These are phyloP conservation scores for Baronia brevicornis DNA, from an alignment of 2,888 invertebrate genomes.

Conservation along the genomic window DNA sequence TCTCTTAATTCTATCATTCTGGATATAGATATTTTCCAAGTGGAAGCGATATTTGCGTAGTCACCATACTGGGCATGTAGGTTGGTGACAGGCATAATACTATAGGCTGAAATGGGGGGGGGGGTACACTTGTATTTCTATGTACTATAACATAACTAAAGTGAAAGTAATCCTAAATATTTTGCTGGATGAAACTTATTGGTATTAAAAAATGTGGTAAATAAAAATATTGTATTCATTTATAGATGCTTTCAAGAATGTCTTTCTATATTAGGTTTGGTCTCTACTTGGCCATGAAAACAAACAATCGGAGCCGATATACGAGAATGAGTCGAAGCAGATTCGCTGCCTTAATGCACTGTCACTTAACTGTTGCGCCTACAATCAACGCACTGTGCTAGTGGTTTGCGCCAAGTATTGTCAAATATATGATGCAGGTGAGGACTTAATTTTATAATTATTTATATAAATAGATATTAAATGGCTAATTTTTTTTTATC, in stretches of 20 bases:
- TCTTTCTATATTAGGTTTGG: slow-evolving; percentile 80
- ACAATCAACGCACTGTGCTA: slow-evolving; percentile 96
- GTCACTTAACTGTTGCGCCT: slow-evolving; percentile 93
- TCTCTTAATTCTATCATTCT: too few relatives aligned
- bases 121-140: too few relatives aligned
- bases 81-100: too few relatives aligned
- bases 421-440: slow-evolving; percentile 91
- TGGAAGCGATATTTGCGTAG: too few relatives aligned
- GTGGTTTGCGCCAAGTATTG: slow-evolving; percentile 98
- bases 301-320: slow-evolving; percentile 90
- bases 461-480: background rate
- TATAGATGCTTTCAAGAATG: background rate
- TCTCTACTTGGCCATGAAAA: slow-evolving; percentile 92
- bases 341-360: slow-evolving; percentile 95
- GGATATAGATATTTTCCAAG: too few relatives aligned
- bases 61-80: too few relatives aligned
- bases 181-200: too few relatives aligned
- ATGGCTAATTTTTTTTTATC: background rate
- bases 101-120: too few relatives aligned
- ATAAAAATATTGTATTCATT: background rate
- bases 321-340: slow-evolving; percentile 98
- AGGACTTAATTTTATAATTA: slow-evolving; percentile 16
- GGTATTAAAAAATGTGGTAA: too few relatives aligned
- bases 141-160: too few relatives aligned
- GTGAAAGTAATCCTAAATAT: too few relatives aligned